Conservation (phyloP, 2,888 invertebrate species). For the Pimpla rufipes region DNA sequence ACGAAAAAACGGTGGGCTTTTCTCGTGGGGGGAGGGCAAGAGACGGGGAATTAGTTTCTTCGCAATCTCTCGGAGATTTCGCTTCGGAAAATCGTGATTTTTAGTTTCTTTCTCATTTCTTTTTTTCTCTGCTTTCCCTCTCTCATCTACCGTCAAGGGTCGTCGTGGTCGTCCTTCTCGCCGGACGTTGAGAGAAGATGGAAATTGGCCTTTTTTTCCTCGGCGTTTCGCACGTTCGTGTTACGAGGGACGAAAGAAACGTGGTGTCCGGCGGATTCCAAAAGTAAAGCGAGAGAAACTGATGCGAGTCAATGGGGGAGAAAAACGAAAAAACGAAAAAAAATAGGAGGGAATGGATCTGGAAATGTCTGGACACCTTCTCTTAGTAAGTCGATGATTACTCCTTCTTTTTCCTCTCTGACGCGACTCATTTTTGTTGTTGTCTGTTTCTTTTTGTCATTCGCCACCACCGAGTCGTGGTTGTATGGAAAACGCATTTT, state of each 20-base stretch:
- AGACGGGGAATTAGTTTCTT: conserved; percentile 15
- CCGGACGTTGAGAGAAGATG: conserved; percentile 10
- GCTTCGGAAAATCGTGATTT: background rate
- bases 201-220: background rate
- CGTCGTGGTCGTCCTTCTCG: background rate
- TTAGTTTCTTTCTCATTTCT: background rate
- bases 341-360: conserved; percentile 1
- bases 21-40: background rate
- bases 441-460: conserved; percentile 30
- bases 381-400: conserved; percentile 42
- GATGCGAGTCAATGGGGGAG: background rate
- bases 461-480: conserved; percentile 50
- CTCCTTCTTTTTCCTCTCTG: conserved; percentile 27
- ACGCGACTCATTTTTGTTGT: conserved; percentile 26
- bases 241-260: background rate
- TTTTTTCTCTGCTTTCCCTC: background rate
- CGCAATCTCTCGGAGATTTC: conserved; percentile 15
- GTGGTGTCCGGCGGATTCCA: background rate
- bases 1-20: conserved; percentile 22
- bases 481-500: conserved; percentile 27
- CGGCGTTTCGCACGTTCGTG: conserved; percentile 10
- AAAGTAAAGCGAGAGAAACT: conserved; percentile 8
- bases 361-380: conserved; percentile 43
- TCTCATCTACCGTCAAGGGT: background rate
- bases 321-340: background rate